Conservation (phyloP, 2,888 invertebrate species). For the Rutpela maculata region DNA sequence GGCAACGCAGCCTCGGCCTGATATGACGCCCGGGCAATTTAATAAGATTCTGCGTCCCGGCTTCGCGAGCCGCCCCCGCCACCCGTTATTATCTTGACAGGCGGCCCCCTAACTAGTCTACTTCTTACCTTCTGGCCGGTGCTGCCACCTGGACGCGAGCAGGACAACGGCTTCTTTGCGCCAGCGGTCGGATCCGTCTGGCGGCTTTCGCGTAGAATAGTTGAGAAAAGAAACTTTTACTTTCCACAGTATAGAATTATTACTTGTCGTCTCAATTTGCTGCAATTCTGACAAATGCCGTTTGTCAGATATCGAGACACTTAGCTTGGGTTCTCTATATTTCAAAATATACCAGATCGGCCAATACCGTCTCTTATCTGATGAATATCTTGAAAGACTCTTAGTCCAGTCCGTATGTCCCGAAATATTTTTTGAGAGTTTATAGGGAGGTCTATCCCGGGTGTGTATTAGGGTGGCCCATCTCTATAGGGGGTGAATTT, state of each 20-base stretch:
- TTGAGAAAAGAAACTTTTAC: neutral
- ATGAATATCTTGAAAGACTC: too few species aligned
- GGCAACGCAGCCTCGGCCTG: constrained; percentile 80
- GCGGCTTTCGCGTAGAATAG: neutral
- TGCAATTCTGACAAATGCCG: neutral
- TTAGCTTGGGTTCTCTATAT: neutral
- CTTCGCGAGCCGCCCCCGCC: constrained; percentile 65
- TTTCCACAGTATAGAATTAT: constrained; percentile 8
- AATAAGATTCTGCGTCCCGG: constrained; percentile 75
- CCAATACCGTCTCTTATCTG: too few species aligned
- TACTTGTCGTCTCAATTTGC: neutral
- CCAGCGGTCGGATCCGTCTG: constrained; percentile 2
- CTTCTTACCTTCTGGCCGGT: constrained; percentile 59
- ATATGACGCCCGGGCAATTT: constrained; percentile 81
- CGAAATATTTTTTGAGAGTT: too few species aligned
- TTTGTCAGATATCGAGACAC: neutral
- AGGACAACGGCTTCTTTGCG: neutral
- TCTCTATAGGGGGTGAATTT: too few species aligned
- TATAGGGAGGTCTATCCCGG: too few species aligned
- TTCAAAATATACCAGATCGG: too few species aligned
- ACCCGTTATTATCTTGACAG: constrained; percentile 67
- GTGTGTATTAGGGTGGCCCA: too few species aligned
- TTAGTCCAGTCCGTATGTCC: too few species aligned
- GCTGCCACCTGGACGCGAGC: constrained; percentile 54
- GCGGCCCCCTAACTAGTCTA: constrained; percentile 60